These are phyloP conservation scores for Helleia helle DNA, from an alignment of 2,888 invertebrate species.

Conservation along the genomic window DNA sequence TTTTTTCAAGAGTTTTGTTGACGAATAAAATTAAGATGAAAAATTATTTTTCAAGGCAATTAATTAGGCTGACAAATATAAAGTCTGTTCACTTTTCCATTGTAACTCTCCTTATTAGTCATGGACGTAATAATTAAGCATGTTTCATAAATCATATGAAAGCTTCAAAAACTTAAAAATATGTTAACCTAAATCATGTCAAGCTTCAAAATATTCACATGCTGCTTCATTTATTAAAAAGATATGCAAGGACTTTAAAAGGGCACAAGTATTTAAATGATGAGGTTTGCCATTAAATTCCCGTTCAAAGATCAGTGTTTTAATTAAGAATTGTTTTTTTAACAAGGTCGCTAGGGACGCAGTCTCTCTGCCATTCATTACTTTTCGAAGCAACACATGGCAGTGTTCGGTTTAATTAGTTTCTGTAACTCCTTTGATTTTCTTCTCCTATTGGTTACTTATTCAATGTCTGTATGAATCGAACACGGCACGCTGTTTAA, in stretches of 20 bases:
- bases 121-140: not conserved
- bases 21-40: too few relatives aligned
- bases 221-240: slow-evolving; percentile 1
- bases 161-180: slow-evolving; percentile 1
- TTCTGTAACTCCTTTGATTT: slow-evolving; percentile 46
- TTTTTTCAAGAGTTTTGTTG: too few relatives aligned
- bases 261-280: slow-evolving; percentile 8
- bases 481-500: not conserved
- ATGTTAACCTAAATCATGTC: slow-evolving; percentile 6
- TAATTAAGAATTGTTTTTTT: slow-evolving; percentile 55
- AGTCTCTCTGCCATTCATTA: slow-evolving; percentile 50
- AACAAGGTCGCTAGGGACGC: slow-evolving; percentile 27
- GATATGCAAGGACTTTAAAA: slow-evolving; percentile 2
- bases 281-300: slow-evolving; percentile 38
- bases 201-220: slow-evolving; percentile 1
- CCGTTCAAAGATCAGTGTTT: slow-evolving; percentile 37
- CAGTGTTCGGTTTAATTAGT: slow-evolving; percentile 63
- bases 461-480: not conserved
- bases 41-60: too few relatives aligned
- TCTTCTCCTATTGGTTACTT: slow-evolving; percentile 15
- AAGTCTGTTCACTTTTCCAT: too few relatives aligned
- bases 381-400: slow-evolving; percentile 45
- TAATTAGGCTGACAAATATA: too few relatives aligned
- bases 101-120: not conserved
- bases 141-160: not conserved